Evolutionary conservation across 2,888 invertebrate species (phyloP), one percentile per base, ranked within the genome.

Genomic region (Meteorus colon): DNA sequence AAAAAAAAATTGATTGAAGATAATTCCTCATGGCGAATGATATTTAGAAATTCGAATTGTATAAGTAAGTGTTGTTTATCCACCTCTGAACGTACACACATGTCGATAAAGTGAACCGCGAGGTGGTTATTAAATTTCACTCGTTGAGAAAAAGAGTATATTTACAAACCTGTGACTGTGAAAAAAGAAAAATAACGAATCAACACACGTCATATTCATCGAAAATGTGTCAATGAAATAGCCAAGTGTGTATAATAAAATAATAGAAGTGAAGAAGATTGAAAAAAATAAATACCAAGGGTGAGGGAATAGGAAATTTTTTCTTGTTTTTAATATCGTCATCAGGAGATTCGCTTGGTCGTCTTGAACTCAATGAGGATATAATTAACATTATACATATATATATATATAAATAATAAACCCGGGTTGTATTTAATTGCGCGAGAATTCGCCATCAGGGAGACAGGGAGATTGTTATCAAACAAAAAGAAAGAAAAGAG

Each of bases 61-160:
- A 59, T 73, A 12, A 48, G 16, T 48, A 29, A 41, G 27, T 34
- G 14, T 65, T 19, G n/a, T 19, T 5, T 5, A 24, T 55, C 34
- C 31, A 59, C 34, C 12, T 55, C 12, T 19, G 19, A n/a, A 55
- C 51, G 34, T 37, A 65, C n/a, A 37, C n/a, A 34, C 37, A 66
- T 45, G 41, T 31, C 63, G 75, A 75, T 75, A 75, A 75, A 60
- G 19, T 59, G 41, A 29, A 19, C 4, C 31, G 59, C 45, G 55
- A 66, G 24, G 67, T 72, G 34, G 60, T 72, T 72, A 71, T 75
- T 72, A 75, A 75, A 55, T 75, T 75, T 75, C 75, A 75, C 75
- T 60, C 65, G 75, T 75, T 72, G 72, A 72, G 72, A 63, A 72
- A 72, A 72, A 29, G 14, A 45, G 45, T 72, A 71, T 45, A 75